Base-by-base conservation (phyloP, 2,113 vertebrate species). In the Percopsis transmontana region DNA sequence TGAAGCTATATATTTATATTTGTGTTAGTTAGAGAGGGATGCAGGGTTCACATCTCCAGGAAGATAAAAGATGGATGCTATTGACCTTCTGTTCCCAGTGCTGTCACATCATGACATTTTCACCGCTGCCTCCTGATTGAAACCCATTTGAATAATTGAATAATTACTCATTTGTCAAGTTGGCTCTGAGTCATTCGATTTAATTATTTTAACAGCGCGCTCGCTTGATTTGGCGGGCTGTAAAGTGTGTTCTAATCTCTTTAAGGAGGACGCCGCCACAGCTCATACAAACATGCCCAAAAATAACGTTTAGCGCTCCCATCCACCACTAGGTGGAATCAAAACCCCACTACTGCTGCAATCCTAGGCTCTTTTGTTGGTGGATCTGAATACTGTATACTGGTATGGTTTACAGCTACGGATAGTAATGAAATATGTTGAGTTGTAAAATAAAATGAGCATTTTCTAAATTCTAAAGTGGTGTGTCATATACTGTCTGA, bases 121-220 rank as follows among this genome's bases (percentile, higher is more conserved):
- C 58, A 73, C 86, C 63, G 70, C 33, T 16, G 62, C 58, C 50
- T 24, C 11, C 24, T 77, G 54, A 62, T 15, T 45, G 14, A 77
- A 68, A 66, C 82, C 81, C 83, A 89, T 91, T 88, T 88, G 54
- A 83, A 77, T 82, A 87, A 90, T 90, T 89, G 62, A n/a, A 21
- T 67, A 56, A 57, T 75, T 61, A 11, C 40, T 75, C 66, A 76
- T 82, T 76, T 80, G 81, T 82, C 64, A 81, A 87, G 77, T 89
- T 81, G 79, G 79, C 74, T 64, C 23, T 41, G 58, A 27, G 23
- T 81, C 67, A 72, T 77, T 81, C 79, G 15, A 61, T 65, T 70
- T 74, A 89, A 87, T 90, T 84, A 87, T 81, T 80, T 83, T 85
- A 90, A 88, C 70, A 23, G 78, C n/a, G 60, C 53, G 59, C 69